Evolutionary conservation across 2,888 invertebrate species (phyloP).

Genomic region (Tortricodes alternella): DNA sequence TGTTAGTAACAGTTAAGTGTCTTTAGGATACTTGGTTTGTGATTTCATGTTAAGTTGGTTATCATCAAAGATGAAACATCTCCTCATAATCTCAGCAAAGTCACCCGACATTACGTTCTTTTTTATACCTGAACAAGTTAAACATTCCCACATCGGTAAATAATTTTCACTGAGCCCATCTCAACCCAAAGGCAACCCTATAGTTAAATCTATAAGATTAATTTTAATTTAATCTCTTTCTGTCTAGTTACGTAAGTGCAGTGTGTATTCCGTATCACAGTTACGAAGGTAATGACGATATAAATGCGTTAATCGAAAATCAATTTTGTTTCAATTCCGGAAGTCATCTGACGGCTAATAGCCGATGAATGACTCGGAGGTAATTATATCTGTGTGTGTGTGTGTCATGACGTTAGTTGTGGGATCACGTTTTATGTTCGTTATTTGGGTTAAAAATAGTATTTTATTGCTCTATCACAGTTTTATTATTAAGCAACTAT

Average conservation of each 20-base stretch:
- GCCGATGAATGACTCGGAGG: constrained; percentile 18
- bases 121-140: background rate
- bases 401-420: background rate
- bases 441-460: background rate
- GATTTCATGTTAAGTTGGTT: too few species aligned
- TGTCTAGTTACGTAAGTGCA: constrained; percentile 20
- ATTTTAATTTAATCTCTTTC: background rate
- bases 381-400: constrained; percentile 10
- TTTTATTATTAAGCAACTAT: too few species aligned
- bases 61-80: too few species aligned
- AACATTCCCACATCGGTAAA: constrained; percentile 8
- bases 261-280: constrained; percentile 27
- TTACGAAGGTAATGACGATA: constrained; percentile 25
- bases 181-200: constrained; percentile 1
- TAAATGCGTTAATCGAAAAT: constrained; percentile 29
- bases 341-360: constrained; percentile 24
- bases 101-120: constrained; percentile 7
- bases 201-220: background rate
- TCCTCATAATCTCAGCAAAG: background rate
- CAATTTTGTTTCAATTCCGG: constrained; percentile 30
- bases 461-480: background rate
- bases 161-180: background rate
- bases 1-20: too few species aligned
- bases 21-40: too few species aligned
- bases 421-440: background rate